Conservation (phyloP, 2,113 vertebrate species). For the Struthio camelus region DNA sequence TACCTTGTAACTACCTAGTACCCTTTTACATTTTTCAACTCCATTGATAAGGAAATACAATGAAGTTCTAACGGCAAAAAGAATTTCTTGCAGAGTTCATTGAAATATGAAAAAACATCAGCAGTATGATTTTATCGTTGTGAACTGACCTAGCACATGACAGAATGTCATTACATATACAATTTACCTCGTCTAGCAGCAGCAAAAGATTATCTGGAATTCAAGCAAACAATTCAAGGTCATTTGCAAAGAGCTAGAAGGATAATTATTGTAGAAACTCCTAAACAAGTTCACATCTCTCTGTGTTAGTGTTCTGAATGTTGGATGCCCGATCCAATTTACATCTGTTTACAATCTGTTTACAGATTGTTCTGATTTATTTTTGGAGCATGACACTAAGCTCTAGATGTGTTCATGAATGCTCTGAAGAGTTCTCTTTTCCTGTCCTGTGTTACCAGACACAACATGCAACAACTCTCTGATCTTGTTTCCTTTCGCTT, state of each 20-base stretch:
- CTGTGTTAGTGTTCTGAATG: neutral
- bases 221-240: neutral
- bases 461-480: neutral
- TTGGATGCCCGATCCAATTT: too few species aligned
- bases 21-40: neutral
- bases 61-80: neutral
- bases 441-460: neutral
- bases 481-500: constrained; percentile 20
- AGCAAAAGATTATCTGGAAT: neutral
- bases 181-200: neutral
- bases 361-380: neutral
- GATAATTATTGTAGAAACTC: neutral
- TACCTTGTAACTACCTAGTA: neutral
- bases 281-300: neutral
- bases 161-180: neutral
- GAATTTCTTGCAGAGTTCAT: neutral
- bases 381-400: neutral
- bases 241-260: neutral
- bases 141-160: neutral
- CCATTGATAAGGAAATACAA: neutral
- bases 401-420: neutral
- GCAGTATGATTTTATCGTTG: neutral
- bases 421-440: neutral
- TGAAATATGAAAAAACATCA: neutral
- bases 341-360: neutral